Evolutionary conservation across 2,113 vertebrate genomes (phyloP).

Genomic region (Rhea americana): DNA sequence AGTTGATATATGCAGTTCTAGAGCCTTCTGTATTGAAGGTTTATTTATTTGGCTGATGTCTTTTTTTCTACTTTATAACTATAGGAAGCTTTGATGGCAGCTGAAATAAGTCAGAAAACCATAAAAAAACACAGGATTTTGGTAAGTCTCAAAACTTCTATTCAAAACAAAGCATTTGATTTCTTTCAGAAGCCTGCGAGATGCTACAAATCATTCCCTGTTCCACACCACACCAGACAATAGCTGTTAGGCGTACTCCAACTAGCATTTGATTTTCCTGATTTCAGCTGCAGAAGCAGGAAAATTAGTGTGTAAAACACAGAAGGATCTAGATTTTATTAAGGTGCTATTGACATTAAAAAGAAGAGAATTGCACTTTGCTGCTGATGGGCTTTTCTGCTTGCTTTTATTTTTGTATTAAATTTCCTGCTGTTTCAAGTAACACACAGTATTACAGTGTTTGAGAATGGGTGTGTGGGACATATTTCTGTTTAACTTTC

Average conservation of each 20-base stretch:
- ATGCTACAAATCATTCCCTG: background rate
- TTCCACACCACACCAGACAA: background rate
- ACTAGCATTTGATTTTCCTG: background rate
- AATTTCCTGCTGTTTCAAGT: slow-evolving; percentile 5
- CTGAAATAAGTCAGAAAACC: slow-evolving; percentile 97
- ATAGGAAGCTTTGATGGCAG: slow-evolving; percentile 97
- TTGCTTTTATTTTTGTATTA: background rate
- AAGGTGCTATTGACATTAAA: background rate
- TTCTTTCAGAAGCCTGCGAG: background rate
- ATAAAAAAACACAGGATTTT: slow-evolving; percentile 96
- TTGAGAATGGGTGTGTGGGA: background rate
- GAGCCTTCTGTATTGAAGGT: slow-evolving; percentile 43
- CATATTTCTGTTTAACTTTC: background rate
- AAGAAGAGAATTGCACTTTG: background rate
- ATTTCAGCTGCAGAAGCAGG: background rate
- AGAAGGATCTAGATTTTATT: background rate
- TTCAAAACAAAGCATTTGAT: background rate
- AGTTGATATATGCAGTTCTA: slow-evolving; percentile 46
- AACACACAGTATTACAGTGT: background rate
- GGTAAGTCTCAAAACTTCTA: slow-evolving; percentile 73
- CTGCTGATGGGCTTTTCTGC: background rate
- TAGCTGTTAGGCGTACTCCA: background rate
- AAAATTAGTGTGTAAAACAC: background rate
- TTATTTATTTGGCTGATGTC: slow-evolving; percentile 1
- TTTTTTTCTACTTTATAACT: slow-evolving; percentile 32